Conservation (phyloP, 1,140 invertebrate genomes). For the Drosophila ogumai region DNA sequence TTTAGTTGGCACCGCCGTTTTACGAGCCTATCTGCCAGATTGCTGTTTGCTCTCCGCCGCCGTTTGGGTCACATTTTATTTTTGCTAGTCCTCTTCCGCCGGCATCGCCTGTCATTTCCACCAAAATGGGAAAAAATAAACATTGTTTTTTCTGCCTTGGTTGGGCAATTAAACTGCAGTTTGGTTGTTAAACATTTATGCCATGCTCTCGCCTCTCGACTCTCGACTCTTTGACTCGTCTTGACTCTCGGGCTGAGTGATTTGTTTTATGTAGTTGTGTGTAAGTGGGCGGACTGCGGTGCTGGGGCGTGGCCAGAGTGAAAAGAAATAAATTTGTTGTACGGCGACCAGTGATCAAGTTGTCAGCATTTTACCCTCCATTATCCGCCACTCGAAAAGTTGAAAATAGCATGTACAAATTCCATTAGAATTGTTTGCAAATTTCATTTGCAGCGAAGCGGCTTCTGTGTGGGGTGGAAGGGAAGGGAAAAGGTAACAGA, state of each 20-base stretch:
- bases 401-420: slow-evolving; percentile 69
- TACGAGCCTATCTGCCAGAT: slow-evolving; percentile 69
- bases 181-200: slow-evolving; percentile 76
- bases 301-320: slow-evolving; percentile 50
- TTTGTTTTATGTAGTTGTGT: slow-evolving; percentile 49
- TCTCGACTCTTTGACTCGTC: slow-evolving; percentile 39
- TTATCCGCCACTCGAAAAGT: slow-evolving; percentile 42
- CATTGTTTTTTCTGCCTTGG: slow-evolving; percentile 42
- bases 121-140: slow-evolving; percentile 38
- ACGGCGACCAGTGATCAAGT: slow-evolving; percentile 50
- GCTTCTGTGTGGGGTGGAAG: slow-evolving; percentile 20
- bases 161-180: slow-evolving; percentile 79
- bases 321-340: slow-evolving; percentile 48
- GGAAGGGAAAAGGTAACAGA: not conserved
- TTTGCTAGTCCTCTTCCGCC: slow-evolving; percentile 51
- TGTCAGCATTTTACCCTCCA: slow-evolving; percentile 47
- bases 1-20: slow-evolving; percentile 61
- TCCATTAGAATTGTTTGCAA: slow-evolving; percentile 75
- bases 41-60: slow-evolving; percentile 32
- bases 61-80: slow-evolving; percentile 47
- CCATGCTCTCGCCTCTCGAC: slow-evolving; percentile 24
- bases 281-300: slow-evolving; percentile 16
- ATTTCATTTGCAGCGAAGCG: slow-evolving; percentile 54
- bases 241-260: slow-evolving; percentile 66
- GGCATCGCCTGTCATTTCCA: slow-evolving; percentile 56